Evolutionary conservation across 2,797 vertebrate species (phyloP), one percentile per base, ranked within the genome.

Genomic region (Spheniscus humboldti): DNA sequence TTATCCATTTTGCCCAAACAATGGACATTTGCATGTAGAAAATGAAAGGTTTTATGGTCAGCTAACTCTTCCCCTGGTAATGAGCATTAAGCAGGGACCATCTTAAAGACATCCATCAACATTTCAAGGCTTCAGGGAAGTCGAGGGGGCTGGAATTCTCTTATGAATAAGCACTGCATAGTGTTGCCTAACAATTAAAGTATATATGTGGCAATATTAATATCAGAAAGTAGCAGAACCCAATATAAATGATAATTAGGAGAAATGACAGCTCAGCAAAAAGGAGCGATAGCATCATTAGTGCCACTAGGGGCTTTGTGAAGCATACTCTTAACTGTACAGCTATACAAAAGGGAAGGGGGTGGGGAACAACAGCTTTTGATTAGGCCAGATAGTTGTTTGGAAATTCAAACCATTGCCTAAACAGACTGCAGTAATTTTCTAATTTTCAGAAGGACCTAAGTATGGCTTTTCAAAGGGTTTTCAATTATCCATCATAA

Each of bases 211-310:
- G 92, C 72, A 92, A 92, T 95, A 90, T 96, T 93, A 97, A 90
- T 90, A 96, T 52, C 59, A 73, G 92, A 96, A 90, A 75, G 82
- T 76, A 95, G 86, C 73, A 94, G 94, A 97, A 94, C 35, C 43
- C 82, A 97, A 97, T 97, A 97, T 96, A 97, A 97, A 97, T 97
- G 95, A 88, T 97, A 97, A 97, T 97, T 96, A 96, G 97, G 53
- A 69, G 91, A 92, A 97, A 91, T 96, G 96, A 97, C 94, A 97
- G 93, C 91, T 97, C 91, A 95, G 93, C 95, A 92, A 86, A 96
- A 96, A 96, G 95, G 93, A 97, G 78, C 10, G 57, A 96, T 96
- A 90, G 85, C 92, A 88, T 95, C 94, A 95, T 97, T 97, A 97
- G 93, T 96, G 95, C 93, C 96, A 96, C 91, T 68, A 96, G 91